Evolutionary conservation across 2,113 vertebrate species (phyloP).

Genomic region (Panurus biarmicus): DNA sequence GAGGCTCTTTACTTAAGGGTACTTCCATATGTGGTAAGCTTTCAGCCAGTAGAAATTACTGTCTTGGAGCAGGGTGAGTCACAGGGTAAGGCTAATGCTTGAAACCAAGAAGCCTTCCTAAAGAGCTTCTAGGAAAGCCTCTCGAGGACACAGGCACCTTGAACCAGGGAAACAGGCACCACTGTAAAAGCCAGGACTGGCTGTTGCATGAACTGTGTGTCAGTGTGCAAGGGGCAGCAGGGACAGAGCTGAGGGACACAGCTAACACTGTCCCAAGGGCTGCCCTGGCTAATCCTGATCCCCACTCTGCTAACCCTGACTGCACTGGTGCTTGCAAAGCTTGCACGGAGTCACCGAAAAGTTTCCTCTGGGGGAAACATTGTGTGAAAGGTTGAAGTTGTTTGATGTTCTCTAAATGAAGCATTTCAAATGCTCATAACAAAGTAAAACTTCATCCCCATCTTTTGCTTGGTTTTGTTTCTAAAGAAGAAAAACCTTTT

Average conservation of each 20-base stretch:
- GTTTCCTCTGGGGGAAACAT: background rate
- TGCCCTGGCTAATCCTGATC: background rate
- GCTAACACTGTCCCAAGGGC: background rate
- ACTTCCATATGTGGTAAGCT: background rate
- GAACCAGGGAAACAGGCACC: background rate
- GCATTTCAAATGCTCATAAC: background rate
- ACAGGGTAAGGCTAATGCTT: background rate
- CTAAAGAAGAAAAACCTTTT: background rate
- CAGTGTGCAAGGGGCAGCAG: background rate
- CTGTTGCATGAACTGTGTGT: background rate
- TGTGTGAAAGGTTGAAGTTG: background rate
- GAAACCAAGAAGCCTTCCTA: background rate
- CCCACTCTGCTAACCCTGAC: background rate
- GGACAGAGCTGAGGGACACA: background rate
- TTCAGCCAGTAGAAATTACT: background rate
- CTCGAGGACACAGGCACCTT: background rate
- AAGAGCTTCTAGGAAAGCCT: background rate
- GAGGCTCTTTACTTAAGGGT: background rate
- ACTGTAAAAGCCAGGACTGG: background rate
- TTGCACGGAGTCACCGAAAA: background rate
- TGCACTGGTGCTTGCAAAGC: background rate
- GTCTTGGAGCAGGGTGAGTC: background rate
- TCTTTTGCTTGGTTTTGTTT: background rate
- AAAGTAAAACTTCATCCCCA: background rate
- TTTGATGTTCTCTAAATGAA: background rate